Percentiles rank a stretch among this genome's conserved stretches.
These are phyloP conservation scores for Scyliorhinus canicula DNA, from an alignment of 2,797 vertebrate species.

Conservation along the genomic window DNA sequence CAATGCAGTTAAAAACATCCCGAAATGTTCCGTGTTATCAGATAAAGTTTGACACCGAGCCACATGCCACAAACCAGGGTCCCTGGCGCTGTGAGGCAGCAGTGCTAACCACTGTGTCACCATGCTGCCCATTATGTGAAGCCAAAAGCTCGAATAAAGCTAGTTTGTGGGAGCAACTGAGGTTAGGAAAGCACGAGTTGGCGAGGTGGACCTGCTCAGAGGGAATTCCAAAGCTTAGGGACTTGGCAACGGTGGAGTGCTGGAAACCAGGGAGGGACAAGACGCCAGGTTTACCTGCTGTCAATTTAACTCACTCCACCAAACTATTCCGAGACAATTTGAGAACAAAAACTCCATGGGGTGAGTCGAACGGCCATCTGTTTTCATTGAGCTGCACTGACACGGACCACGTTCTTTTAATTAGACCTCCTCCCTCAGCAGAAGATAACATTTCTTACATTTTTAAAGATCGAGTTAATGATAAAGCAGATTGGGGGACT, in stretches of 20 bases:
- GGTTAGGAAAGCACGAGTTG: background rate
- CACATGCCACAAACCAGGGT: too few relatives aligned
- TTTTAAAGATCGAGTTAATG: background rate
- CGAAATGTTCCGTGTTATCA: background rate
- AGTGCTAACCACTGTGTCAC: too few relatives aligned
- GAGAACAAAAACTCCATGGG: background rate
- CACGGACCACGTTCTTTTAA: background rate
- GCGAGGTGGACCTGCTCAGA: background rate
- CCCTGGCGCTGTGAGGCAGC: too few relatives aligned
- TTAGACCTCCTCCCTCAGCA: background rate
- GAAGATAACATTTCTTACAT: conserved; percentile 20
- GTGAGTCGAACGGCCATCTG: background rate
- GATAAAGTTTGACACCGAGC: background rate
- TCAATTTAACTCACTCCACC: background rate
- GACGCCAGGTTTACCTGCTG: background rate
- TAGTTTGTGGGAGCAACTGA: background rate
- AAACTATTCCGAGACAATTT: background rate
- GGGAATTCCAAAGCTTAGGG: background rate
- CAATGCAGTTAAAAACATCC: background rate
- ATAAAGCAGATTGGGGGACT: background rate
- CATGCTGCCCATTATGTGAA: too few relatives aligned
- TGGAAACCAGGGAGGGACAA: background rate
- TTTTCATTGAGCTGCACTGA: background rate
- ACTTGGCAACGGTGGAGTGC: background rate
- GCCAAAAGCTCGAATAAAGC: background rate